Conservation (phyloP, 2,113 vertebrate genomes). For the Hyaena hyaena region DNA sequence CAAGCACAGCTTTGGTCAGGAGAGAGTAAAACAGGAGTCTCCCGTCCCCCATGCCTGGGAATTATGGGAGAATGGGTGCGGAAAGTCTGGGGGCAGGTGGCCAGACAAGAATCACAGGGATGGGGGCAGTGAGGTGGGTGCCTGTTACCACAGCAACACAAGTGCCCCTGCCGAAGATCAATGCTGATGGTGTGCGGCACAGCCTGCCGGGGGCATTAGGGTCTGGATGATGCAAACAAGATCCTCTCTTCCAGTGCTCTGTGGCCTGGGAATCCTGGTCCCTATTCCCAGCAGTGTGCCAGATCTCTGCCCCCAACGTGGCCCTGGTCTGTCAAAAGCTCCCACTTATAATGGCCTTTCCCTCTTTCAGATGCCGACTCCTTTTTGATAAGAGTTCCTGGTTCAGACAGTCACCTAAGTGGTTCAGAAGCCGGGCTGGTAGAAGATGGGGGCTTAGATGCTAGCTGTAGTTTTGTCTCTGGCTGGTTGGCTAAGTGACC, state of each 20-base stretch:
- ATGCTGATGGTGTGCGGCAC: neutral
- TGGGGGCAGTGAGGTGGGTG: neutral
- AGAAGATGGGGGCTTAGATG: neutral
- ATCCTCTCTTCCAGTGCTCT: neutral
- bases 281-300: neutral
- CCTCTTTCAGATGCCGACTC: neutral
- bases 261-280: neutral
- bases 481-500: neutral
- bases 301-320: neutral
- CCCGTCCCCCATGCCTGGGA: neutral
- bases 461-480: neutral
- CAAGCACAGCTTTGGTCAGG: slow-evolving; percentile 59
- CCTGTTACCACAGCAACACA: slow-evolving; percentile 62
- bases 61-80: neutral
- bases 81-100: neutral
- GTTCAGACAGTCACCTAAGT: neutral
- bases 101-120: neutral
- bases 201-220: slow-evolving; percentile 12
- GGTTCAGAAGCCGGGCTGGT: neutral
- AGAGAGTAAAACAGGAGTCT: neutral
- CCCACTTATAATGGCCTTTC: neutral
- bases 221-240: neutral
- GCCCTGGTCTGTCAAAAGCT: neutral
- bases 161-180: neutral
- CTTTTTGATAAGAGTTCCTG: neutral